Evolutionary conservation across 1,140 invertebrate genomes (phyloP).

Genomic region (Reticulitermes speratus): DNA sequence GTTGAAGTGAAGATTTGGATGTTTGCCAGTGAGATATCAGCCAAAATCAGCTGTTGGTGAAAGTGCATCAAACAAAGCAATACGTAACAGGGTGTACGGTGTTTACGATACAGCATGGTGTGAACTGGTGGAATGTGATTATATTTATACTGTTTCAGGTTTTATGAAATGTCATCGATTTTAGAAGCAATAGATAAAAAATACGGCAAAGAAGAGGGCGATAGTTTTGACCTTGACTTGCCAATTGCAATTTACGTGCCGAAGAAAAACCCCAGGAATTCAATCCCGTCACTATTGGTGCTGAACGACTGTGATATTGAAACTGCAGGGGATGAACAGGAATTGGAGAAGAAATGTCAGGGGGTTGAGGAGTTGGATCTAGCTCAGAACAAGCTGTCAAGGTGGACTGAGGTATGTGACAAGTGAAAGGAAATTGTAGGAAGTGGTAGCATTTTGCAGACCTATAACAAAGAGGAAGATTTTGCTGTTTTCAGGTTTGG

Average conservation of each 20-base stretch:
- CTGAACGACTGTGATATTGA: constrained; percentile 88
- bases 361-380: constrained; percentile 86
- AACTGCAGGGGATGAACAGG: constrained; percentile 74
- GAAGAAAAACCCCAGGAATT: constrained; percentile 70
- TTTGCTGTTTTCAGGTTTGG: not conserved
- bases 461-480: not conserved
- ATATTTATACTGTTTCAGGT: constrained; percentile 22
- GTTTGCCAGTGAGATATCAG: constrained; percentile 7
- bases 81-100: not conserved
- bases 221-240: constrained; percentile 45
- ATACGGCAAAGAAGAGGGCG: constrained; percentile 58
- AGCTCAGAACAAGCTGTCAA: constrained; percentile 82
- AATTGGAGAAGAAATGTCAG: constrained; percentile 75
- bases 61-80: not conserved
- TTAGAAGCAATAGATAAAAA: constrained; percentile 82
- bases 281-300: constrained; percentile 79
- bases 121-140: constrained; percentile 7
- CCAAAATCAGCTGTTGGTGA: constrained; percentile 12
- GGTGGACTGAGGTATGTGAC: constrained; percentile 76
- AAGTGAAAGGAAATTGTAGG: not conserved
- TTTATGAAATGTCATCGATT: constrained; percentile 70
- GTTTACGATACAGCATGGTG: not conserved
- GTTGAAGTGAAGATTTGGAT: not conserved
- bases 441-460: constrained; percentile 22
- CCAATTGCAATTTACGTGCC: constrained; percentile 79